A percentile compares a stretch with the other conserved stretches of the same genome.
These are phyloP conservation scores for Cladorhizidae sp. DNA, from an alignment of 37 sponge, comb jelly and placozoan genomes.

Conservation along the genomic window DNA sequence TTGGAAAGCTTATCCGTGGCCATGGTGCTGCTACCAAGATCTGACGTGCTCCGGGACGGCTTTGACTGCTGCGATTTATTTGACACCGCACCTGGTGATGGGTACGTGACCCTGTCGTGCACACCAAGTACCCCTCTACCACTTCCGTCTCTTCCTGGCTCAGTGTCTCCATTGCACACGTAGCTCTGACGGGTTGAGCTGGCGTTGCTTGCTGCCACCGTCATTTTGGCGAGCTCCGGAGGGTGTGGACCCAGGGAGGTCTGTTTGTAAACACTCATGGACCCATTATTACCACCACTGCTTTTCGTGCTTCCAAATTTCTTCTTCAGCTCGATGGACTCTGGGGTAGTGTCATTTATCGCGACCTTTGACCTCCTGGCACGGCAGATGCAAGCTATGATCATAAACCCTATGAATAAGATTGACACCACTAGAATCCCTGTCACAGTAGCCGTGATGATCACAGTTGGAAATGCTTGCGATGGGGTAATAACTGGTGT, in stretches of 20 bases:
- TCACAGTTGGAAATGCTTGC: background rate
- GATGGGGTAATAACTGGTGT: background rate
- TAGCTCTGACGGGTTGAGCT: constrained; percentile 13
- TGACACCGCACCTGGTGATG: constrained; percentile 4
- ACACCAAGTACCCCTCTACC: background rate
- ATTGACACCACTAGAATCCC: too few species aligned
- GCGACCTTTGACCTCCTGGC: background rate
- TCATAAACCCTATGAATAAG: constrained; percentile 1
- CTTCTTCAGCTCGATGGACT: background rate
- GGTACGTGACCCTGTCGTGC: background rate
- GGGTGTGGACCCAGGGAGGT: constrained; percentile 45
- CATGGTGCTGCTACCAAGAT: constrained; percentile 49
- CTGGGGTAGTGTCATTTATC: constrained; percentile 18
- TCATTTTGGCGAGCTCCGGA: constrained; percentile 42
- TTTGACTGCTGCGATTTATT: background rate
- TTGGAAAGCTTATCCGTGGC: constrained; percentile 50
- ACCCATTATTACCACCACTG: background rate
- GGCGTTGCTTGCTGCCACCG: background rate
- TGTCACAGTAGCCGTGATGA: constrained; percentile 9
- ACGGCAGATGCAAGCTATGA: constrained; percentile 6
- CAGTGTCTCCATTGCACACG: constrained; percentile 27
- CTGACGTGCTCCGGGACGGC: constrained; percentile 60
- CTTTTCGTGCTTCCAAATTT: constrained; percentile 8
- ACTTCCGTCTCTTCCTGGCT: background rate
- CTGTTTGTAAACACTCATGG: background rate